Base-by-base conservation (phyloP, 2,797 vertebrate genomes). In the Lacerta viridis region DNA sequence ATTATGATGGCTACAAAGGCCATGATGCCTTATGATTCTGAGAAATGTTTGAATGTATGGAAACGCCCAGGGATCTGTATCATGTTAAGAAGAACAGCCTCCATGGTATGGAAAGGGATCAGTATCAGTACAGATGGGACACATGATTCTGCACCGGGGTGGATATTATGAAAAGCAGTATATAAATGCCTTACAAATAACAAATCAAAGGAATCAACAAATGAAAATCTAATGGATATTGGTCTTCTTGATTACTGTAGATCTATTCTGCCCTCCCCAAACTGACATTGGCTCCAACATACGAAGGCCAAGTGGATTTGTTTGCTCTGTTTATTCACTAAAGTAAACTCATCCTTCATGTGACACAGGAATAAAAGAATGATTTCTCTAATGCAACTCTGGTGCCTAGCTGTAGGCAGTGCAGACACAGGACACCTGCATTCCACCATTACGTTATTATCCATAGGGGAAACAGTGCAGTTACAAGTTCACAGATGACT, bases 401-500 rank as follows among this genome's bases (percentile, higher is more conserved):
- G 61, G 36, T 41, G 33, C 4, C 7, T 29, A 39, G 17, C 29
- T 7, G 17, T 15, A 25, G 25, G 10, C 5, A 64, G 20, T n/a
- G 36, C 25, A 27, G 20, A 17, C 15, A 61, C 50, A 33, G 29
- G 74, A 55, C 36, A 41, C 41, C 71, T 72, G 2, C 64, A 20
- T 75, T 46, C 9, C 50, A 43, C 17, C 10, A 13, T 1, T 27
- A 84, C 2, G 4, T 78, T 13, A n/a, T 76, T 13, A 13, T 29
- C 27, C 17, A 5, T n/a, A 68, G 5, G n/a, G 64, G 25, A 80
- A 29, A 8, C 33, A 71, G 71, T 59, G 43, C 43, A 25, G 17
- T 15, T n/a, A 39, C 11, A 36, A 64, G 4, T 80, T 46, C 5
- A 8, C 17, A 43, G 68, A 61, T 91, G 94, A 72, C 97, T 97